Evolutionary conservation across 2,888 invertebrate genomes (phyloP).

Genomic region (Gandaritis pyraliata): DNA sequence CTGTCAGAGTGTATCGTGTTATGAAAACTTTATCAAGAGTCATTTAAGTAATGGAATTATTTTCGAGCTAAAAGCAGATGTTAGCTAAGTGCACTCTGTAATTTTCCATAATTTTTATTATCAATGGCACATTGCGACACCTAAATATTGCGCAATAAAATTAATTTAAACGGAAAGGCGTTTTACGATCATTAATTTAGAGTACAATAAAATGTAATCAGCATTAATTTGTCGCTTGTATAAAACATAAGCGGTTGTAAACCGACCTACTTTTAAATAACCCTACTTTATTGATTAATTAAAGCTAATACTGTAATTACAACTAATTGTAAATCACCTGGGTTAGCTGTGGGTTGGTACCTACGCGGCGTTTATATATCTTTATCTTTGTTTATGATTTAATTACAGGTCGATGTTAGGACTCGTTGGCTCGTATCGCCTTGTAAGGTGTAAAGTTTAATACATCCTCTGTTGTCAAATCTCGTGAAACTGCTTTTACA

Average conservation of each 20-base stretch:
- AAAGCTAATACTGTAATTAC: slow-evolving; percentile 75
- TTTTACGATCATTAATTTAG: slow-evolving; percentile 55
- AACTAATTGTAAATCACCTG: slow-evolving; percentile 76
- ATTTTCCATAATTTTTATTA: slow-evolving; percentile 43
- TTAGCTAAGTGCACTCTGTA: slow-evolving; percentile 41
- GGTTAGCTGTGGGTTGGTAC: slow-evolving; percentile 60
- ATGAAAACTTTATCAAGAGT: slow-evolving; percentile 5
- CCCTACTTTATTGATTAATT: slow-evolving; percentile 74
- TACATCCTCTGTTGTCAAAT: slow-evolving; percentile 62
- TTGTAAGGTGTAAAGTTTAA: slow-evolving; percentile 65
- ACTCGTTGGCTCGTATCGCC: slow-evolving; percentile 63
- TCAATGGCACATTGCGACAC: slow-evolving; percentile 39
- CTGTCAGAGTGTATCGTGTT: background rate
- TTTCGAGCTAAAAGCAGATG: slow-evolving; percentile 28
- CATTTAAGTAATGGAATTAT: slow-evolving; percentile 20
- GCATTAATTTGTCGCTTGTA: slow-evolving; percentile 56
- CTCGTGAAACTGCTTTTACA: slow-evolving; percentile 43
- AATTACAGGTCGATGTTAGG: slow-evolving; percentile 71
- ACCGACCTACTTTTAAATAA: slow-evolving; percentile 58
- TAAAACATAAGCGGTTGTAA: slow-evolving; percentile 56
- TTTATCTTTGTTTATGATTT: slow-evolving; percentile 80
- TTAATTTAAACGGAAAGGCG: slow-evolving; percentile 43
- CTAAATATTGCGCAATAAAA: slow-evolving; percentile 42
- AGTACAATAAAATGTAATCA: slow-evolving; percentile 61
- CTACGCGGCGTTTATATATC: slow-evolving; percentile 67